phyloP scores from a whole-genome alignment of 1,140 invertebrate species.

The Trachelipus rathkii region DNA sequence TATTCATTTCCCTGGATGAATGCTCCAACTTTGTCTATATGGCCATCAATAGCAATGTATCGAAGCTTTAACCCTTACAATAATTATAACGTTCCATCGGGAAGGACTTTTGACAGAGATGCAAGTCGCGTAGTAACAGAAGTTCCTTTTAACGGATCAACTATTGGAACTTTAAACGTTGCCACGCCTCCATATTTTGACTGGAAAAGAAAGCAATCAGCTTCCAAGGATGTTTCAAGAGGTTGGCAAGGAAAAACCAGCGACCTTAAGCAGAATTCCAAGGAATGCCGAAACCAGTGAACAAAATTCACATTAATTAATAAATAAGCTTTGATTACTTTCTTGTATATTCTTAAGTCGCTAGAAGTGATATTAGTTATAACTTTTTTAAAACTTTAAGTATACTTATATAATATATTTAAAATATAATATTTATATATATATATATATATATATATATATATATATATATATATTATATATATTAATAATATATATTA shows the following conservation, averaged over 20 bases:
- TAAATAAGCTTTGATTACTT: too few species aligned
- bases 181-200: not conserved
- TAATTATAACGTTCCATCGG: not conserved
- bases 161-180: not conserved
- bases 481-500: too few species aligned
- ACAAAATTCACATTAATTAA: too few species aligned
- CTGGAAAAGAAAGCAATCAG: not conserved
- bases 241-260: not conserved
- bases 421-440: too few species aligned
- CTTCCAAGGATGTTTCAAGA: not conserved
- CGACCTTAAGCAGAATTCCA: not conserved
- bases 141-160: not conserved
- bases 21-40: not conserved
- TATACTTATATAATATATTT: too few species aligned
- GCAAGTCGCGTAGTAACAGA: not conserved
- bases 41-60: not conserved
- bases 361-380: too few species aligned
- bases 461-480: too few species aligned
- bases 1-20: not conserved
- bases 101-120: not conserved
- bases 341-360: too few species aligned
- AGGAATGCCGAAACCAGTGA: not conserved
- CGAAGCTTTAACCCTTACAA: not conserved
- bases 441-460: too few species aligned
- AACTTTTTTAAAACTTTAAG: too few species aligned